Evolutionary conservation across 2,888 invertebrate genomes (phyloP).

Genomic region (Chalcis sispes): DNA sequence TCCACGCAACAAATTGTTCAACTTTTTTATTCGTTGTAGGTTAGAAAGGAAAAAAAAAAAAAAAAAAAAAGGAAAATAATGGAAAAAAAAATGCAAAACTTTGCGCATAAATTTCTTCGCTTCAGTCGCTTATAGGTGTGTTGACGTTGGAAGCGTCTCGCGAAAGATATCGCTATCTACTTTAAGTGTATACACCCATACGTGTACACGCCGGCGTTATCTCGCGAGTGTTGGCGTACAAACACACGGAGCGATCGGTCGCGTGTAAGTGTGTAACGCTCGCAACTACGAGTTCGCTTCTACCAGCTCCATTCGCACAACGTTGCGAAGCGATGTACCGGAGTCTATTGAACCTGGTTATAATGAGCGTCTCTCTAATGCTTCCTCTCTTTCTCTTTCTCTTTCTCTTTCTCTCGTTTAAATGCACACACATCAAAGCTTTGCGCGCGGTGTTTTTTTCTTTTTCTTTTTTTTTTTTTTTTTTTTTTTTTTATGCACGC

Average conservation of each 20-base stretch:
- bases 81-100: background rate
- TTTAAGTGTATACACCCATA: too few species aligned
- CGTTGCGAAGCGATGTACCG: slow-evolving; percentile 46
- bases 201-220: too few species aligned
- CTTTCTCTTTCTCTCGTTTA: background rate
- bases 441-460: background rate
- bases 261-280: background rate
- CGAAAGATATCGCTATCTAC: slow-evolving; percentile 33
- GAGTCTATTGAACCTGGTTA: slow-evolving; percentile 62
- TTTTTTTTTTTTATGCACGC: background rate
- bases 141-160: slow-evolving; percentile 30
- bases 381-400: background rate
- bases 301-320: background rate
- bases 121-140: slow-evolving; percentile 6
- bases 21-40: too few species aligned
- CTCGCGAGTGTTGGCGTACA: background rate
- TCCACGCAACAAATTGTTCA: too few species aligned
- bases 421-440: background rate
- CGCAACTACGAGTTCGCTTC: slow-evolving; percentile 8
- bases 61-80: background rate
- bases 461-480: background rate
- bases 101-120: slow-evolving; percentile 3
- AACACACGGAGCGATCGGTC: background rate
- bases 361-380: slow-evolving; percentile 58
- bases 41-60: too few species aligned